These are phyloP conservation scores for Pseudochirops corinnae DNA, from an alignment of 2,797 vertebrate genomes.

Conservation along the genomic window DNA sequence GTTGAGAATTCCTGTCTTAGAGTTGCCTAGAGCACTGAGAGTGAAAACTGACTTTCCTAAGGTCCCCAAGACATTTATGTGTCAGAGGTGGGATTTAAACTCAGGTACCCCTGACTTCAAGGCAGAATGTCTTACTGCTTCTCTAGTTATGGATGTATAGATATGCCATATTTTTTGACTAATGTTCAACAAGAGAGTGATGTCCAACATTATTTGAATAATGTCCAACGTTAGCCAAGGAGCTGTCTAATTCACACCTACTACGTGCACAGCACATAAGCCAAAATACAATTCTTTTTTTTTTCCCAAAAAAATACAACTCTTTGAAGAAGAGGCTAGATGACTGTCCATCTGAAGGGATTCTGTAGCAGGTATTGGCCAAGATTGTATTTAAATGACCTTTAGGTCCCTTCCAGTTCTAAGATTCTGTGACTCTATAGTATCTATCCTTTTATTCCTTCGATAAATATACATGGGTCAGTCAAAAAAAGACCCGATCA, in stretches of 20 bases:
- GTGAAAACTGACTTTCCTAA: background rate
- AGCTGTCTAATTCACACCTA: background rate
- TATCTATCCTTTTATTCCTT: background rate
- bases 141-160: no score
- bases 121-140: background rate
- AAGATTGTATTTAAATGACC: background rate
- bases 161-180: no score
- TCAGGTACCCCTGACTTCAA: constrained; percentile 9
- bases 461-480: background rate
- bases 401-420: background rate
- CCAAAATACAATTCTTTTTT: background rate
- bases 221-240: no score
- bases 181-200: no score
- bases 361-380: background rate
- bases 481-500: background rate
- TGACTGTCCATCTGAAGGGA: background rate
- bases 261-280: background rate
- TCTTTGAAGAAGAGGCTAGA: background rate
- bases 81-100: background rate
- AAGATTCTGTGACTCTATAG: background rate
- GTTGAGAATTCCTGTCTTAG: constrained; percentile 1
- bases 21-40: background rate
- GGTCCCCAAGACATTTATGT: background rate
- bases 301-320: background rate
- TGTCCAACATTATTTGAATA: no score